Percentiles rank a stretch among this genome's conserved stretches.
These are phyloP conservation scores for Molossus alvarezi DNA, from an alignment of 2,797 vertebrate genomes.

Conservation along the genomic window DNA sequence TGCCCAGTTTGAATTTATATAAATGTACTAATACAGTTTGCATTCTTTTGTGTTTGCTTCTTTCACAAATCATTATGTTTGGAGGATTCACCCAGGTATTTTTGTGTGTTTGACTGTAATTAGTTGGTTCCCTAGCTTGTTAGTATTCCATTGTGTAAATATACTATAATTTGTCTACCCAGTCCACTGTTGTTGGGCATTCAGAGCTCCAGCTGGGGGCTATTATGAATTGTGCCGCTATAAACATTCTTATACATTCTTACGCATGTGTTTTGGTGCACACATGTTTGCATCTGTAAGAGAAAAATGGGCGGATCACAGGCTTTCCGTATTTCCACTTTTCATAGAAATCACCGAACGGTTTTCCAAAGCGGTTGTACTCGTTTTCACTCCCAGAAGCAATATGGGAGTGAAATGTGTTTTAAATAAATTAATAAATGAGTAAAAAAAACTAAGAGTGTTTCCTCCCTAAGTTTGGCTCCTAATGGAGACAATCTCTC, in stretches of 20 bases:
- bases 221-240: neutral
- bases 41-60: neutral
- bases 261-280: neutral
- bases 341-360: neutral
- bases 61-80: neutral
- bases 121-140: constrained; percentile 2
- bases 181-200: neutral
- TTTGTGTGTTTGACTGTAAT: neutral
- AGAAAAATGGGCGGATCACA: neutral
- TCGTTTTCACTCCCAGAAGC: constrained; percentile 38
- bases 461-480: constrained; percentile 9
- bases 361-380: constrained; percentile 35
- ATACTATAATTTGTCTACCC: neutral
- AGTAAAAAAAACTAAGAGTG: neutral
- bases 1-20: neutral
- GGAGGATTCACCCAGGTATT: neutral
- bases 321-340: constrained; percentile 42
- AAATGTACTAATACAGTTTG: neutral
- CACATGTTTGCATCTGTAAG: neutral
- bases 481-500: neutral
- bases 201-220: neutral
- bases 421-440: constrained; percentile 62
- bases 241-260: neutral
- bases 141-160: neutral
- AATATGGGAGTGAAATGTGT: neutral